Evolutionary conservation across 2,797 vertebrate genomes (phyloP), one percentile per base, ranked within the genome.

Genomic region (Neosilurus mollespiculum): DNA sequence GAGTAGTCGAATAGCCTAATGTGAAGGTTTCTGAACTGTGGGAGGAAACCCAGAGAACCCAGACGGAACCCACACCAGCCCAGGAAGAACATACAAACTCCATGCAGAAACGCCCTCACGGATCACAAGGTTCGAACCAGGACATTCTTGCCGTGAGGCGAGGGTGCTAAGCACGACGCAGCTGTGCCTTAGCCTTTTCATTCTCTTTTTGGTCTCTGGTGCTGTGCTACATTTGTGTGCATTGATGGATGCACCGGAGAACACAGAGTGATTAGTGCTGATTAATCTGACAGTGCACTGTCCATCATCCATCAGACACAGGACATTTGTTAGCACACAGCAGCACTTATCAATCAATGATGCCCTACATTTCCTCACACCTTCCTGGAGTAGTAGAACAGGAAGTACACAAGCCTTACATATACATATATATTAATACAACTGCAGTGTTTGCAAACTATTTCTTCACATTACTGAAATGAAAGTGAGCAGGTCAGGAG

Each of bases 241-340:
- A 64, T 81, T 43, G 84, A 84, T 49, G 78, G 18, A 54, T n/a
- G 53, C 34, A 65, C 30, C 12, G 66, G 30, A 82, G 81, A 82
- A 89, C 67, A 53, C 65, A 69, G 82, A 88, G 79, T 93, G 91
- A 93, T 93, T 90, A 93, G 93, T 91, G 89, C 91, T 75, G 67
- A 12, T 34, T 24, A 78, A 75, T 78, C 56, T 72, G 87, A 83
- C 88, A 88, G 81, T 80, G 81, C 89, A 72, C 70, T 85, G 83
- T 92, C 89, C 90, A 86, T 37, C 84, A 75, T 16, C 80, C 82
- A 85, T 90, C 88, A 87, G 88, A 89, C 88, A 81, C 89, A 88
- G 91, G 86, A 87, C 87, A 89, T 87, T 89, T 88, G 88, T 91
- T 89, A 87, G 87, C 78, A 78, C 53, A 85, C 89, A 89, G 89